These are phyloP conservation scores for Entelurus aequoreus DNA, from an alignment of 2,113 vertebrate genomes.

Conservation along the genomic window DNA sequence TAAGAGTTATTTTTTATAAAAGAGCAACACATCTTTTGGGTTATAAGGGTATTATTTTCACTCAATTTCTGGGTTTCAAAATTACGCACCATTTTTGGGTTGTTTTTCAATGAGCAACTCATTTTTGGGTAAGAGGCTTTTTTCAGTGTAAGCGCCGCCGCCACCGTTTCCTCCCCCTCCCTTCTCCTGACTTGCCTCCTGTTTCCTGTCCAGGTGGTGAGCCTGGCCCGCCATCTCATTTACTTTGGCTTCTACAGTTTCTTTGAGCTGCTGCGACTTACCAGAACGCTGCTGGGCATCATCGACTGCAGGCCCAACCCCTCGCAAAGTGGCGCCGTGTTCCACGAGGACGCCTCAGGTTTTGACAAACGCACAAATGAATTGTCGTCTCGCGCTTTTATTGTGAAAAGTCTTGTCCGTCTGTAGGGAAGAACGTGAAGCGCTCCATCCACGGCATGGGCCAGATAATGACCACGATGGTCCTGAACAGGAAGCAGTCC, in stretches of 20 bases:
- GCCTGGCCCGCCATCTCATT: slow-evolving; percentile 92
- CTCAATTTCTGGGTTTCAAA: too few relatives aligned
- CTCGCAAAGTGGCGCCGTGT: slow-evolving; percentile 55
- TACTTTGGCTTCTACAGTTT: slow-evolving; percentile 99
- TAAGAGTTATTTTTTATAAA: too few relatives aligned
- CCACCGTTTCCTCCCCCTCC: too few relatives aligned
- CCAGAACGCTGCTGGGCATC: slow-evolving; percentile 89
- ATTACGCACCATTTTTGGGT: too few relatives aligned
- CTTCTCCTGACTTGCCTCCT: not conserved
- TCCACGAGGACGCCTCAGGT: slow-evolving; percentile 80
- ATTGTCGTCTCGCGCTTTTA: not conserved
- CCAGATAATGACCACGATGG: slow-evolving; percentile 98
- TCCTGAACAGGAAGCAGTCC: slow-evolving; percentile 89
- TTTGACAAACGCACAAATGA: too few relatives aligned
- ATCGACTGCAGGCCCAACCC: slow-evolving; percentile 90
- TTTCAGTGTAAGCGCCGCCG: too few relatives aligned
- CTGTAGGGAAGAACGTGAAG: slow-evolving; percentile 84
- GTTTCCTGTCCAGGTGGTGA: slow-evolving; percentile 81
- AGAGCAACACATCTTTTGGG: too few relatives aligned
- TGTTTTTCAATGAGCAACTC: too few relatives aligned
- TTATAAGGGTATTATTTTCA: too few relatives aligned
- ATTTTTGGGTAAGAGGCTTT: too few relatives aligned
- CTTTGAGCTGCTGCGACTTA: slow-evolving; percentile 91
- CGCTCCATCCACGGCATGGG: slow-evolving; percentile 94
- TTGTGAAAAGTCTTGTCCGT: not conserved